Evolutionary conservation across 1,140 invertebrate species (phyloP), one percentile per base, ranked within the genome.

Genomic region (Plutomurus gul): DNA sequence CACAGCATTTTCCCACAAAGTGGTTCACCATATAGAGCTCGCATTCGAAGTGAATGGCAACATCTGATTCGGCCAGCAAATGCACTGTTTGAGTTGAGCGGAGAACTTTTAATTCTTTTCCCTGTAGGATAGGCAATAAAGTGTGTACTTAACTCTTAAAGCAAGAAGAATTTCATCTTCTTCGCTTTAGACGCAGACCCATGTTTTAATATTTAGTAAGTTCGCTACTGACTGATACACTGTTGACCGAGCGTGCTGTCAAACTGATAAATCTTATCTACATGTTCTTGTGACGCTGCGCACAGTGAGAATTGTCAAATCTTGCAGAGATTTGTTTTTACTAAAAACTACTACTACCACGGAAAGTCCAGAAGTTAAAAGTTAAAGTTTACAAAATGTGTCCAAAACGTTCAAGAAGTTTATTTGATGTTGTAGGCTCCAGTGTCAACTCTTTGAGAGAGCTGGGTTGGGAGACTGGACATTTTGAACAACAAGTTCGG

Each of bases 391-490:
- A 13, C 11, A 43, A 43, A 30, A 65, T 65, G 56, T 65, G 56
- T n/a, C 56, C 56, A 36, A 65, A 65, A 33, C 56, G 56, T 8
- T 36, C 56, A 65, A 65, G 56, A 65, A 65, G 56, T 65, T 36
- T 65, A 33, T 65, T 65, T 65, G 56, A 65, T 65, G 56, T 65
- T 77, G 56, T 76, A 82, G 81, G 81, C 25, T 79, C 81, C 30
- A 51, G 49, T 47, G 77, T 82, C 18, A 79, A 82, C 75, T 82
- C 81, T 25, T 49, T 82, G 4, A 49, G 75, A 30, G 77, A 82
- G 40, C 49, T 82, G n/a, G 51, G 60, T n/a, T 82, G 81, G 81
- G 81, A 79, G 71, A 82, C 81, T 30, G 81, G 77, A n/a, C 74
- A 36, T 37, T 77, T 82, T 71, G 81, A 82, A 75, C 77, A 82